Percentiles rank a stretch among this genome's conserved stretches.
phyloP scores from a whole-genome alignment of 2,888 invertebrate genomes.

The Itoplectis maculator region DNA sequence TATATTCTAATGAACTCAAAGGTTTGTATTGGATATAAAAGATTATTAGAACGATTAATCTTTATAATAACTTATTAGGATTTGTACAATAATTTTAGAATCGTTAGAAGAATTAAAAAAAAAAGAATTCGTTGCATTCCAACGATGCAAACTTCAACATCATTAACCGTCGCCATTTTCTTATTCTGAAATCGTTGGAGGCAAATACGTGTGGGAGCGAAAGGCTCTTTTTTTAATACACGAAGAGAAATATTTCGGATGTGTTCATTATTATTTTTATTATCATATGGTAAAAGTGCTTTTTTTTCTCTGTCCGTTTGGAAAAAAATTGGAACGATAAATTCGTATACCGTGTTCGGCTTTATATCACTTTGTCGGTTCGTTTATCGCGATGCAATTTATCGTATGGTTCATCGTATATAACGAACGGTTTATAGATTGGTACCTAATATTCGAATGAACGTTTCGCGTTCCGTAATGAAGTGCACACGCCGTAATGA shows the following conservation, averaged over 20 bases:
- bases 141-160: too few relatives aligned
- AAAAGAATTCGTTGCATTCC: too few relatives aligned
- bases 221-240: too few relatives aligned
- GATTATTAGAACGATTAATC: too few relatives aligned
- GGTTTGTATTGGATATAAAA: too few relatives aligned
- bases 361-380: slow-evolving; percentile 2
- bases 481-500: slow-evolving; percentile 24
- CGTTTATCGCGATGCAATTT: slow-evolving; percentile 28
- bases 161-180: too few relatives aligned
- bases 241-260: neutral
- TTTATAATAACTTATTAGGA: too few relatives aligned
- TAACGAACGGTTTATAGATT: neutral
- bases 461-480: slow-evolving; percentile 35
- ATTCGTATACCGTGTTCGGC: neutral
- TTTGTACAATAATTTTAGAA: too few relatives aligned
- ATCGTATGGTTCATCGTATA: neutral
- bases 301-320: neutral
- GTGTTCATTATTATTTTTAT: neutral
- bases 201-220: too few relatives aligned
- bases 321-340: neutral
- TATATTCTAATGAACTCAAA: too few relatives aligned
- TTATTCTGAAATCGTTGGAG: too few relatives aligned
- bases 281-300: neutral
- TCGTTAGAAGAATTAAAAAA: too few relatives aligned
- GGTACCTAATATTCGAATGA: slow-evolving; percentile 33